Evolutionary conservation across 2,888 invertebrate species (phyloP).

Genomic region (Lasiommata megera): DNA sequence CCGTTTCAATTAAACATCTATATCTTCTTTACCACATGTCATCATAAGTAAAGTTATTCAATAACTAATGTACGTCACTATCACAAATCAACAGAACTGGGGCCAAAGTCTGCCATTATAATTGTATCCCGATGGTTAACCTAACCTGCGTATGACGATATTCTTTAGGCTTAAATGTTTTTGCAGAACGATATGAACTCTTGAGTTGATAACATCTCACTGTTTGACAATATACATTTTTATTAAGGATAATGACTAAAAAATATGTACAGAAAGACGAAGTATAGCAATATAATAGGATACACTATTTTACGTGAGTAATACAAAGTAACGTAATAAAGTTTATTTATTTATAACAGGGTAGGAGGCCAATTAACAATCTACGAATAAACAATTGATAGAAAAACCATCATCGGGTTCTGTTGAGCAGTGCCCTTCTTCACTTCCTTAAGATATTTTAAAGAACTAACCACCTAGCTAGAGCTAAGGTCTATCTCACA

Average conservation of each 20-base stretch:
- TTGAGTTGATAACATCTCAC: neutral
- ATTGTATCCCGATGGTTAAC: too few relatives aligned
- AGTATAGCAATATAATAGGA: constrained; percentile 24
- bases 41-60: too few relatives aligned
- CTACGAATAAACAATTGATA: constrained; percentile 31
- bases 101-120: too few relatives aligned
- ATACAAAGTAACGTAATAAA: constrained; percentile 34
- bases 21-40: too few relatives aligned
- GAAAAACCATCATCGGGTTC: constrained; percentile 24
- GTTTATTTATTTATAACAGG: constrained; percentile 36
- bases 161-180: too few relatives aligned
- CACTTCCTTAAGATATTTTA: constrained; percentile 45
- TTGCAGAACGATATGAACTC: neutral
- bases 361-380: constrained; percentile 31
- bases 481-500: constrained; percentile 73
- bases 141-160: too few relatives aligned
- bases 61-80: too few relatives aligned
- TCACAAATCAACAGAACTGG: too few relatives aligned
- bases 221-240: constrained; percentile 38
- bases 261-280: constrained; percentile 58
- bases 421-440: constrained; percentile 47
- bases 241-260: constrained; percentile 55
- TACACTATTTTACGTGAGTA: constrained; percentile 20
- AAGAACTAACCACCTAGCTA: constrained; percentile 70
- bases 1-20: too few relatives aligned